Evolutionary conservation across 2,797 vertebrate genomes (phyloP), one percentile per base, ranked within the genome.

Genomic region (Xerus rutilus): DNA sequence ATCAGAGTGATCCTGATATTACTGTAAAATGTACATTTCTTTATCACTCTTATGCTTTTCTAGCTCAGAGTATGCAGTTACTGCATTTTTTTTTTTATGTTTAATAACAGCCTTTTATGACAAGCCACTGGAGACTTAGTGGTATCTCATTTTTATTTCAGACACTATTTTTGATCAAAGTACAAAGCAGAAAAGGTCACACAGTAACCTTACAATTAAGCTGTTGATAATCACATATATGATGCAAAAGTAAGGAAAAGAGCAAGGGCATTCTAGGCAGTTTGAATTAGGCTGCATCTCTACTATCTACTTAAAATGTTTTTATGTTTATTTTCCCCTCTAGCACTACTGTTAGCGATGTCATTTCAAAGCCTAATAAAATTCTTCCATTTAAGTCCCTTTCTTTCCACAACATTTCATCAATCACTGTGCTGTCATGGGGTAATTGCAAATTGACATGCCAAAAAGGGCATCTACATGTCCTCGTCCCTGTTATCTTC

Each of bases 101-200:
- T 98, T 98, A 98, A 98, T 97, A 32, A 86, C 95, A 94, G 62
- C 73, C 94, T 96, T 95, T 91, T 97, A 95, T 94, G 96, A 97
- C 97, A 98, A 96, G 83, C 77, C 83, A 96, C 89, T 74, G 10
- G 96, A 95, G 87, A 96, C 88, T 97, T 97, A 97, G 96, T 97
- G 94, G 87, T 97, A 95, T 97, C 96, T 98, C 96, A 93, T 98
- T 96, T 98, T 98, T 97, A 98, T 85, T 97, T 97, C 96, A 98
- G 97, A 96, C 84, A 94, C 77, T 95, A 67, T 97, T 98, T 96
- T 98, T 98, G 95, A 98, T 98, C 96, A 97, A 97, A 96, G 8
- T 95, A 98, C 94, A 97, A 91, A 94, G 67, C 96, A 98, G 96
- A 94, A 98, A 98, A 98, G 95, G 97, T 97, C 96, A 86, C 88